These are phyloP conservation scores for Drosophila leonis DNA, from an alignment of 2,888 invertebrate genomes.

Conservation along the genomic window DNA sequence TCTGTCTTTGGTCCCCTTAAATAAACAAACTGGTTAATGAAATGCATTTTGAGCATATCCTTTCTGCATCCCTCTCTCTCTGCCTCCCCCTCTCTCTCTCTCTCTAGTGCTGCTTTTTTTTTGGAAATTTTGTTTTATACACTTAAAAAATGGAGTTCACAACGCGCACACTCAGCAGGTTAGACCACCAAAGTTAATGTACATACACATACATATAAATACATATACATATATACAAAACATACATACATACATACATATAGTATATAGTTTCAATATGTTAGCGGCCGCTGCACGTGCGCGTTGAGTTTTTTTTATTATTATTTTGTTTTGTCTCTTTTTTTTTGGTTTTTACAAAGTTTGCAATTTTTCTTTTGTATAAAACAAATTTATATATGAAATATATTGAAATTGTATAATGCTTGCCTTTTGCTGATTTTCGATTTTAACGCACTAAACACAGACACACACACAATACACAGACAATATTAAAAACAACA, in stretches of 20 bases:
- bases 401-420: constrained; percentile 17
- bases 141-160: not conserved
- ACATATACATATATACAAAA: not conserved
- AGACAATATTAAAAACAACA: constrained; percentile 6
- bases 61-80: not conserved
- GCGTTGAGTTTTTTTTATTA: constrained; percentile 28
- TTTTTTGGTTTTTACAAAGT: constrained; percentile 11
- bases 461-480: constrained; percentile 12
- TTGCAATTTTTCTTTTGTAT: constrained; percentile 20
- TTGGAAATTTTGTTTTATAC: not conserved
- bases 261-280: constrained; percentile 9
- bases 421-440: constrained; percentile 48
- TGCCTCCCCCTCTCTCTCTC: not conserved
- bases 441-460: constrained; percentile 20
- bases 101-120: not conserved
- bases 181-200: no score
- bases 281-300: constrained; percentile 60
- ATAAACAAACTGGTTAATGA: not conserved
- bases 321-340: not conserved
- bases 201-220: not conserved
- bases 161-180: constrained; percentile 57
- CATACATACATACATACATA: not conserved
- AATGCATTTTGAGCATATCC: not conserved
- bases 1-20: not conserved
- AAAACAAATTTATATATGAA: not conserved